Percentiles rank a stretch among this genome's conserved stretches.
Conservation (phyloP, 1,140 invertebrate species). For the Rhizoglyphus robini region DNA sequence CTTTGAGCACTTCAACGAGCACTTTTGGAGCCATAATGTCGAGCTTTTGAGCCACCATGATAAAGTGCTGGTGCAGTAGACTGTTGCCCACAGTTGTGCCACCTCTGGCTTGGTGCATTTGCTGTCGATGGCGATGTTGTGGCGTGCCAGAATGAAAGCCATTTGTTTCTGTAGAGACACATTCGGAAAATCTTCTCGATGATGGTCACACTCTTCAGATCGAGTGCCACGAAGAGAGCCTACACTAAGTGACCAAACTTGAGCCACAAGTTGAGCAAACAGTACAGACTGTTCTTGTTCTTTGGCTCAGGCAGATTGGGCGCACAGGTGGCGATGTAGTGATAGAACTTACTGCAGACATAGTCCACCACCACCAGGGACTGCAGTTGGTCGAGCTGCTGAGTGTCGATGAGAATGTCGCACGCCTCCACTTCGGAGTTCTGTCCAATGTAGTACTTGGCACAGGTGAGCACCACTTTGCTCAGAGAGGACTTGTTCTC, state of each 20-base stretch:
- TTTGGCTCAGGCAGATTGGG: neutral
- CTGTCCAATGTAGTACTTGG: neutral
- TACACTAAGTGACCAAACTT: neutral
- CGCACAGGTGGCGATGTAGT: neutral
- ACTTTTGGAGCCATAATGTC: neutral
- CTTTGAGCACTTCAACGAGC: neutral
- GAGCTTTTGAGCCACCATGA: neutral
- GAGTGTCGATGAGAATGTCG: neutral
- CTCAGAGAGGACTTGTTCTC: neutral
- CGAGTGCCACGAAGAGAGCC: neutral
- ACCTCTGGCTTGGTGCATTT: neutral
- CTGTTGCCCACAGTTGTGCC: neutral
- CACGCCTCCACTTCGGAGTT: conserved; percentile 7
- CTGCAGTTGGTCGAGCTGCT: neutral
- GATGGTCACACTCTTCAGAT: neutral
- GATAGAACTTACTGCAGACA: neutral
- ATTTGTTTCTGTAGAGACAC: neutral
- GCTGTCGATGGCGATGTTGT: neutral
- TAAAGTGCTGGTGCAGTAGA: neutral
- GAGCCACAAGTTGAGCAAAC: neutral
- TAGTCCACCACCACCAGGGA: neutral
- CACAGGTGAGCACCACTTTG: neutral
- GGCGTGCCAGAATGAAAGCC: neutral
- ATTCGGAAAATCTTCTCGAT: conserved; percentile 3
- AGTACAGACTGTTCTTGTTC: neutral